Evolutionary conservation across 2,797 vertebrate genomes (phyloP), one percentile per base, ranked within the genome.

Genomic region (Sitta carolinensis): DNA sequence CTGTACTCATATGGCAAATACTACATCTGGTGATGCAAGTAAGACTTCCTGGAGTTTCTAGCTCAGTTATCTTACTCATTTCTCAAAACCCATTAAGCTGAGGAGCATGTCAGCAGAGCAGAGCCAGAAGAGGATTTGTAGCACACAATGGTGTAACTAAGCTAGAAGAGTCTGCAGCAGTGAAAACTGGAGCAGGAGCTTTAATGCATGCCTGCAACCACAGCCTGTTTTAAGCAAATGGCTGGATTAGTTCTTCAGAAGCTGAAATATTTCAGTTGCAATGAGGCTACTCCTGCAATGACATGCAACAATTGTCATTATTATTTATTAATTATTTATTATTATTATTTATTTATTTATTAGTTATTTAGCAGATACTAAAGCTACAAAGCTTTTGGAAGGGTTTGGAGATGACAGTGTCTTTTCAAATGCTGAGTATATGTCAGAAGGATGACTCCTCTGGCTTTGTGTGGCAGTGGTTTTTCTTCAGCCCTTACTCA

Each of bases 1-100:
- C 15, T 25, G 4, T 32, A 61, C 47, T 21, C 3, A 0, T 29
- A 30, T 42, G 64, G 36, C 45, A 59, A 59, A 0, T 50, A 6
- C 11, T 42, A 32, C 38, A 45, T 34, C 42, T 78, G 45, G 14
- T 78, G 42, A 16, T 72, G 50, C 4, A 59, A 42, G 22, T 16
- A 13, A 1, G 3, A 11, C 26, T 77, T 55, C 36, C 15, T 67
- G 57, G 48, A 54, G 21, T 62, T 84, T 52, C 7, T 61, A 57
- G 20, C 36, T 74, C 43, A 77, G 18, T 11, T 88, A 14, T 13
- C 54, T 47, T n/a, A 43, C 51, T 55, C 14, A 29, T 63, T 83
- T 77, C 9, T 67, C 48, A 66, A 70, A 86, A 76, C 18, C 32
- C 5, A 1, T 30, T 26, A 32, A 81, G 26, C 17, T 10, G 2